Evolutionary conservation across 2,797 vertebrate genomes (phyloP), one percentile per base, ranked within the genome.

Genomic region (Silurus aristotelis): DNA sequence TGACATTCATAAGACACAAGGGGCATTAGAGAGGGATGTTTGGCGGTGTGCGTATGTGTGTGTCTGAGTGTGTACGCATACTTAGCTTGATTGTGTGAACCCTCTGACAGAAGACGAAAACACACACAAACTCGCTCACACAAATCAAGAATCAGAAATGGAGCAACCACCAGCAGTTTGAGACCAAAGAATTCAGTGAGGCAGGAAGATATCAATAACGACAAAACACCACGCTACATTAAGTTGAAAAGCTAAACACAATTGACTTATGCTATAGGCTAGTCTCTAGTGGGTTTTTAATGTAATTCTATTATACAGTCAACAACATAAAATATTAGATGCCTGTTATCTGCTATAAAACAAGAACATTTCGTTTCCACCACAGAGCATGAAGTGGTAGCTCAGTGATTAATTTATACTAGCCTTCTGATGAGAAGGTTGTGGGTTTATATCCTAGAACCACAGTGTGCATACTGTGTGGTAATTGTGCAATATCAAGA

Each of bases 1-100:
- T 81, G 84, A 63, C 48, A 85, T 85, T 85, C 84, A 75, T 7
- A 27, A 70, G 55, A 71, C 63, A 84, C 48, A 43, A 43, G 58
- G 22, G 48, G 76, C 20, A 79, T 84, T 80, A 81, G 15, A 84
- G n/a, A 43, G 14, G 22, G 68, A 14, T 76, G 25, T 73, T 27
- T 81, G 48, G 61, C 55, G 22, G 63, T 76, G 68, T 66, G 25
- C 58, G 58, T 83, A 56, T 72, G 64, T 82, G 81, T 78, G 58
- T 79, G 80, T 56, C 0, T 72, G 66, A 72, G 31, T 75, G 78
- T 43, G 3, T 22, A 25, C n/a, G 12, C 6, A 78, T 38, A 58
- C 31, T n/a, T 25, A 83, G 67, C 46, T 71, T 63, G 58, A 63
- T 6, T 64, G 25, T 17, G 56, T 19, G 25, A 48, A 5, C 10